A percentile compares a stretch with the other conserved stretches of the same genome.
phyloP scores from a whole-genome alignment of 2,888 invertebrate genomes.

The Acronicta psi region DNA sequence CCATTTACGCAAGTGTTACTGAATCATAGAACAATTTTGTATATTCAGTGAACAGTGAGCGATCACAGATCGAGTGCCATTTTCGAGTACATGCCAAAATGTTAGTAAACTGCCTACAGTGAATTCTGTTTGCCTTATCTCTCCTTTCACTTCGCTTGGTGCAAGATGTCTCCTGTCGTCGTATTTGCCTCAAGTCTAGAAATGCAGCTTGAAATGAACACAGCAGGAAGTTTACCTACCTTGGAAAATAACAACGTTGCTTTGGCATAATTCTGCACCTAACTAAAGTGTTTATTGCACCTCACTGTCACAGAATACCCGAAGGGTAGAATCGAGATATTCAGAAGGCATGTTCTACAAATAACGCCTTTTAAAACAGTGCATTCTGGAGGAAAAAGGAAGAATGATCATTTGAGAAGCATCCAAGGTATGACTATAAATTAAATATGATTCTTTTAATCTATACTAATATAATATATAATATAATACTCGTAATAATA shows the following conservation, averaged over 20 bases:
- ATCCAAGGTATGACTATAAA: too few relatives aligned
- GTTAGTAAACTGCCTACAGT: not conserved
- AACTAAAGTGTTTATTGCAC: constrained; percentile 43
- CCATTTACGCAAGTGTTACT: not conserved
- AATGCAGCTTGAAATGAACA: constrained; percentile 9
- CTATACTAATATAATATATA: too few relatives aligned
- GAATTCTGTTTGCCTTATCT: not conserved
- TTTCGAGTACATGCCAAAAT: not conserved
- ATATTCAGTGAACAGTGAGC: constrained; percentile 1
- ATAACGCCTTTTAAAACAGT: not conserved
- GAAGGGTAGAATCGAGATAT: not conserved
- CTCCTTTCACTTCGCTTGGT: constrained; percentile 2
- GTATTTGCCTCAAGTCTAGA: not conserved
- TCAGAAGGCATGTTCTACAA: constrained; percentile 26
- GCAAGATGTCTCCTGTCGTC: not conserved
- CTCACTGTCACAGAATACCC: constrained; percentile 35
- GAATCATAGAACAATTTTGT: not conserved
- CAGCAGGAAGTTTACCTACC: constrained; percentile 8
- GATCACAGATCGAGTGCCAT: not conserved
- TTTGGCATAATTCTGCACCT: constrained; percentile 15
- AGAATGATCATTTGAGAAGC: too few relatives aligned
- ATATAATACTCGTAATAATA: too few relatives aligned
- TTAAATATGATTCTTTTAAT: too few relatives aligned
- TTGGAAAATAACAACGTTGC: constrained; percentile 13
- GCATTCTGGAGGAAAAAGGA: too few relatives aligned